Base-by-base conservation (phyloP, 2,113 vertebrate species). In the Saccopteryx leptura region DNA sequence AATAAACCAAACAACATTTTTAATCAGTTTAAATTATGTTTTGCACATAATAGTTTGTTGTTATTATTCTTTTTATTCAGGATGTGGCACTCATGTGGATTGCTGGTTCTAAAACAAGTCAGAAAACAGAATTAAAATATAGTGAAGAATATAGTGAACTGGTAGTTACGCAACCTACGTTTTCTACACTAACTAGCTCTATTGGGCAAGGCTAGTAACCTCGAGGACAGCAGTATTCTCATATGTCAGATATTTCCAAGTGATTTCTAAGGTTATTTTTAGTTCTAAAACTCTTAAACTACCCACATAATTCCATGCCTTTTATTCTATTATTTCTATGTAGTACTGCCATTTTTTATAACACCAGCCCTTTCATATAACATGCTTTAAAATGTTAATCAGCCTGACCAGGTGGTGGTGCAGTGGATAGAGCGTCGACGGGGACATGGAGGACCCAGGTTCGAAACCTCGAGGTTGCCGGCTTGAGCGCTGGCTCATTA, bases 231-330 rank as follows among this genome's bases (percentile, higher is more conserved):
- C 18, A 89, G 31, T 86, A 68, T 95, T 72, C 58, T 87, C 58
- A 87, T 56, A 89, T 91, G 28, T 60, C 52, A 86, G 19, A 68
- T 75, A 28, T 94, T 80, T 82, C 58, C 61, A 74, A 69, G 63
- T 83, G 78, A 76, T 26, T 81, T 54, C 68, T 89, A 82, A 91
- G n/a, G 63, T 72, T 82, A 76, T 52, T 74, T 93, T 88, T 76
- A 66, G 24, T 63, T 82, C 33, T 91, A 56, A 85, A 94, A 61
- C 85, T 81, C 66, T 95, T 75, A 74, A 21, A 86, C 61, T n/a
- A 88, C 24, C 39, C 56, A 63, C 79, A 82, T 63, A 87, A 84
- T 90, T 79, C 46, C 12, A 39, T 89, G 85, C 14, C 13, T 85
- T 60, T 93, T 31, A 79, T 58, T 76, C 58, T 48, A 81, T 72